Evolutionary conservation across 2,797 vertebrate species (phyloP).

Genomic region (Taenioides sp.): DNA sequence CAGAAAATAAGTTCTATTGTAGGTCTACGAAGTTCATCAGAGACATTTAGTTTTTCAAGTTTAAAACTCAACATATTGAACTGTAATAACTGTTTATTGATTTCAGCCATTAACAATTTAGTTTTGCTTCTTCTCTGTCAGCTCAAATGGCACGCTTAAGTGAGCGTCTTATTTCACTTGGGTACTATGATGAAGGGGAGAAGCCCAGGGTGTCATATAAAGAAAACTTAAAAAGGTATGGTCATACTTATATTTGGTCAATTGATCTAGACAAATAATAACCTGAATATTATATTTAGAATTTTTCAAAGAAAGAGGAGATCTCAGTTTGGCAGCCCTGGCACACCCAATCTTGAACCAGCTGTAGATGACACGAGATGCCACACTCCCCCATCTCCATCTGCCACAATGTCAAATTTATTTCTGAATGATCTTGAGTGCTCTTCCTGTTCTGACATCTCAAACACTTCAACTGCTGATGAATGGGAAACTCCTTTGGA

Average conservation of each 20-base stretch:
- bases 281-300: neutral
- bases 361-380: neutral
- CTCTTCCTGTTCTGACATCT: neutral
- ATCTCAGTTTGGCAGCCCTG: neutral
- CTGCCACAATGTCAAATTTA: neutral
- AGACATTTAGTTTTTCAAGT: neutral
- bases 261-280: neutral
- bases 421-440: neutral
- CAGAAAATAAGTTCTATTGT: neutral
- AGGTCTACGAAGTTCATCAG: neutral
- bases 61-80: neutral
- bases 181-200: neutral
- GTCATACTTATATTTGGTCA: neutral
- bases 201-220: neutral
- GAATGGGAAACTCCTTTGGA: neutral
- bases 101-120: neutral
- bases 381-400: neutral
- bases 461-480: neutral
- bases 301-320: conserved; percentile 1
- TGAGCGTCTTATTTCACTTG: conserved; percentile 1
- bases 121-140: neutral
- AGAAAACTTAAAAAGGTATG: neutral
- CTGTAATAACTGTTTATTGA: neutral
- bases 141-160: conserved; percentile 4
- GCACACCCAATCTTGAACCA: neutral